Conservation (phyloP, 2,888 invertebrate species). For the Balanococcus diminutus region DNA sequence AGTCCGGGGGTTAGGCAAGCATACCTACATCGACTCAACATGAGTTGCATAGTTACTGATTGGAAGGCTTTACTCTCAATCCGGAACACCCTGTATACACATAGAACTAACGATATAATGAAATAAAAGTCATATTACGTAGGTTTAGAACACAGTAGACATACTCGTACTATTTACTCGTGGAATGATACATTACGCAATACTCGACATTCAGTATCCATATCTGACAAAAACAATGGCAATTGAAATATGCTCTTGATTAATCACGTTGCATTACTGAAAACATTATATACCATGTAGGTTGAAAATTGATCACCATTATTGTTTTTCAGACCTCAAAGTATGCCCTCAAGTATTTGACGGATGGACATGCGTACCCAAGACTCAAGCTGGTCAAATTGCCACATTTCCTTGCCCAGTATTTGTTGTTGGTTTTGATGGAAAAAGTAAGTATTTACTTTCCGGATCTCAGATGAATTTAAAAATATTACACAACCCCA, state of each 20-base stretch:
- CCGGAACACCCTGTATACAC: no score
- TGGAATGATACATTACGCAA: not conserved
- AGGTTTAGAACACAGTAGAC: not conserved
- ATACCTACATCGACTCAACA: no score
- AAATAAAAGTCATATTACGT: not conserved
- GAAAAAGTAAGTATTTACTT: conserved; percentile 63
- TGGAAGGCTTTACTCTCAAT: no score
- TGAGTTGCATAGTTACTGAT: no score
- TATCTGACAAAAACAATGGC: not conserved
- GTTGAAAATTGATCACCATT: not conserved
- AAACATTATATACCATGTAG: not conserved
- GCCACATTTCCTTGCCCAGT: conserved; percentile 73
- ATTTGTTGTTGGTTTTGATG: conserved; percentile 73
- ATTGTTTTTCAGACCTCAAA: conserved; percentile 44
- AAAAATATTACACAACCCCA: no score
- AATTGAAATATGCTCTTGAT: not conserved
- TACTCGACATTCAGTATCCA: not conserved
- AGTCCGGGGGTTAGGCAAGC: no score
- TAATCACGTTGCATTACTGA: not conserved
- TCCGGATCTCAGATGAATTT: no score
- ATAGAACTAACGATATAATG: no score
- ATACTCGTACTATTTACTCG: not conserved
- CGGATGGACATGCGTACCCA: conserved; percentile 81
- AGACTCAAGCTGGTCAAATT: conserved; percentile 72
- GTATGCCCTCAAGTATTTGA: conserved; percentile 75